These are phyloP conservation scores for Vanessa cardui DNA, from an alignment of 2,888 invertebrate species.

Conservation along the genomic window DNA sequence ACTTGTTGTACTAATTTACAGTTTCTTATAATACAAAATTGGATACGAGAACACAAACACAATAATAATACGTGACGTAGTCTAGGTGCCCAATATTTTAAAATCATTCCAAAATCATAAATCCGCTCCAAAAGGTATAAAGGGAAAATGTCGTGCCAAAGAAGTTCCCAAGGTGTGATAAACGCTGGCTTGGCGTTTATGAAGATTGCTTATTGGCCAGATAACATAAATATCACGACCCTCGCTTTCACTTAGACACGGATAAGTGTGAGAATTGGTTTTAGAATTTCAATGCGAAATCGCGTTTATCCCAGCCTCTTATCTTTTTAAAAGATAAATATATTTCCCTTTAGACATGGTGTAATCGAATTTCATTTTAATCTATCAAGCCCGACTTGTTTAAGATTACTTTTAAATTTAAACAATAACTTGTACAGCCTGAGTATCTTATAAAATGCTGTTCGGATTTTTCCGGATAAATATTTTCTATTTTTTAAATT, in stretches of 20 bases:
- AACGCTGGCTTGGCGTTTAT: slow-evolving; percentile 29
- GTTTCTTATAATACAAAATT: background rate
- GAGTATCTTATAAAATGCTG: no score
- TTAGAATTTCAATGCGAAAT: slow-evolving; percentile 8
- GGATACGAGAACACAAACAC: background rate
- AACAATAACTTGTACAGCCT: no score
- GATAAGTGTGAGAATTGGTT: slow-evolving; percentile 24
- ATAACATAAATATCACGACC: slow-evolving; percentile 33
- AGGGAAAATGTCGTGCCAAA: slow-evolving; percentile 24
- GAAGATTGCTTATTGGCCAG: slow-evolving; percentile 33
- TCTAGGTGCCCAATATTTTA: background rate
- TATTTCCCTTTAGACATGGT: background rate
- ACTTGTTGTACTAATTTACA: background rate
- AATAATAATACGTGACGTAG: background rate
- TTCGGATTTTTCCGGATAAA: no score
- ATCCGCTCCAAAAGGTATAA: slow-evolving; percentile 26
- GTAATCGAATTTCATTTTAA: slow-evolving; percentile 1
- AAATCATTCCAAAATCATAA: slow-evolving; percentile 36
- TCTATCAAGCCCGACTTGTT: no score
- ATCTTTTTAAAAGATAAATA: slow-evolving; percentile 11
- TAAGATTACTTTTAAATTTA: no score
- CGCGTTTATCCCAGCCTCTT: no score
- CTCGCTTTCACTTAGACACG: slow-evolving; percentile 26
- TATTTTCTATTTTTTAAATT: no score
- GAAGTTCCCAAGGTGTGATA: slow-evolving; percentile 31